Percentiles rank a stretch among this genome's conserved stretches.
These are phyloP conservation scores for Ericerus pela DNA, from an alignment of 1,140 invertebrate species.

Conservation along the genomic window DNA sequence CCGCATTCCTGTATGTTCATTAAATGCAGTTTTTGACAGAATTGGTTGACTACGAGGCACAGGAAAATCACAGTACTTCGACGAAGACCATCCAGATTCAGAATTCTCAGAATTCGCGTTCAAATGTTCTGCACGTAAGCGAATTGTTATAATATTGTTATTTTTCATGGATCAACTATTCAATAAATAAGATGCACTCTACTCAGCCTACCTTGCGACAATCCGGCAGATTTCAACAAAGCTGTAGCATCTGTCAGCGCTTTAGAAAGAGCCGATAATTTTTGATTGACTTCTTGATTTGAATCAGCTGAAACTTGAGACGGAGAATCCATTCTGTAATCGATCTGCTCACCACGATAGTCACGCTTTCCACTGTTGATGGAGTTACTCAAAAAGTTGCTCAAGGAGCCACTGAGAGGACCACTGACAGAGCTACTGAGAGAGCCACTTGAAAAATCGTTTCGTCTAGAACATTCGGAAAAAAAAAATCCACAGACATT, in stretches of 20 bases:
- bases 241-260: conserved; percentile 52
- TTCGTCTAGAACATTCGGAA: too few species aligned
- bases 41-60: neutral
- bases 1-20: conserved; percentile 33
- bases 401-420: too few species aligned
- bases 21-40: neutral
- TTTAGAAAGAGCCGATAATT: conserved; percentile 40
- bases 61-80: neutral
- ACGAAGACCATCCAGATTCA: neutral
- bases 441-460: too few species aligned
- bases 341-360: neutral
- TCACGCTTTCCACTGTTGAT: neutral
- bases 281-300: conserved; percentile 1
- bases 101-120: too few species aligned
- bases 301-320: too few species aligned
- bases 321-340: neutral
- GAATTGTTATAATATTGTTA: too few species aligned
- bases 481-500: too few species aligned
- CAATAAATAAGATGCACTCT: too few species aligned
- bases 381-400: too few species aligned
- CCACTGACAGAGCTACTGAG: too few species aligned
- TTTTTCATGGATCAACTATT: too few species aligned
- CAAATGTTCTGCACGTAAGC: too few species aligned
- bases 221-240: conserved; percentile 48
- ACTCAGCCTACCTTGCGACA: neutral